These are phyloP conservation scores for Mergus octosetaceus DNA, from an alignment of 2,797 vertebrate species.

Conservation along the genomic window DNA sequence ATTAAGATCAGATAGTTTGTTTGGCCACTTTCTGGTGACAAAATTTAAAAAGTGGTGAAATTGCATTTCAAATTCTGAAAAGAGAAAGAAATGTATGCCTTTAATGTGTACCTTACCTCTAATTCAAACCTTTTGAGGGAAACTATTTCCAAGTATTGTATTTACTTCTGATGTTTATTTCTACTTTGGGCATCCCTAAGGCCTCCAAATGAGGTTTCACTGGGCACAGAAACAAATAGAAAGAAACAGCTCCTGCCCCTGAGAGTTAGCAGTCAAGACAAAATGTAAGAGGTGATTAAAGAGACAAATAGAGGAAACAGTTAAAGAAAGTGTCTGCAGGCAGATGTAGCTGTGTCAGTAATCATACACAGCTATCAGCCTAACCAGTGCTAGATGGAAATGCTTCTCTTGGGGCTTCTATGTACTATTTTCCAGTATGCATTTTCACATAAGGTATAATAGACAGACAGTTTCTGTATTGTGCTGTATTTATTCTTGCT, in stretches of 20 bases:
- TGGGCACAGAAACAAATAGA: neutral
- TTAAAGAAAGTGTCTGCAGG: neutral
- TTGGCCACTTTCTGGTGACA: neutral
- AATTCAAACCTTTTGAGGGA: neutral
- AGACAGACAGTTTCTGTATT: neutral
- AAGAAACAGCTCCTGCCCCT: neutral
- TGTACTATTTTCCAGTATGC: neutral
- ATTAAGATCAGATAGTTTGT: neutral
- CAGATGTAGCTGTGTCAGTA: neutral
- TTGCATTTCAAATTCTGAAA: neutral
- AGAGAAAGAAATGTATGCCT: neutral
- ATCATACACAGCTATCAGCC: neutral
- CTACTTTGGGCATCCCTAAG: neutral
- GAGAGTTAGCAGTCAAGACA: neutral
- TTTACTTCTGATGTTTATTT: neutral
- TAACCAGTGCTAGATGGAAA: neutral
- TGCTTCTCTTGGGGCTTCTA: neutral
- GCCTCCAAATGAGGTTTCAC: neutral
- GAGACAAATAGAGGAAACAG: slow-evolving; percentile 7
- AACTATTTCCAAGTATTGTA: neutral
- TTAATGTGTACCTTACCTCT: neutral
- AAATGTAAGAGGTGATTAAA: slow-evolving; percentile 3
- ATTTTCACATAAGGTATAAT: neutral
- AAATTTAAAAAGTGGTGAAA: neutral
- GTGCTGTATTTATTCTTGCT: slow-evolving; percentile 37